Evolutionary conservation across 2,797 vertebrate genomes (phyloP), one percentile per base, ranked within the genome.

Genomic region (Argya squamiceps): DNA sequence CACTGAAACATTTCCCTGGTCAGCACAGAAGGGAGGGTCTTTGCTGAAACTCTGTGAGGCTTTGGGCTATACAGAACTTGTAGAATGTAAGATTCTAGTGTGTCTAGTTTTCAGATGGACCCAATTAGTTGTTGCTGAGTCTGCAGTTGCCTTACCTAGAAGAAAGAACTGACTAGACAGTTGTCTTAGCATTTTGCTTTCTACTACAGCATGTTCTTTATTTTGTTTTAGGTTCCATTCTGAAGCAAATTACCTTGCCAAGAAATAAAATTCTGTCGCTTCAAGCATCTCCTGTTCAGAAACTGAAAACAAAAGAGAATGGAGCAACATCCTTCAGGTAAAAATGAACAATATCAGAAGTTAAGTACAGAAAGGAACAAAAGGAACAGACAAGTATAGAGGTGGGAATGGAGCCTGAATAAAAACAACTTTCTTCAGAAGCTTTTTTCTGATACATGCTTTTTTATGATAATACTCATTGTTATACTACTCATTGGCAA

Each of bases 251-350:
- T 95, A 95, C 96, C 41, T 83, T 98, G 53, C 97, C 98, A 96
- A 97, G 98, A 97, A 98, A 97, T 96, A 98, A 98, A 98, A 96
- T 97, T 93, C 65, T 98, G 84, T 98, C 98, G 0, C 92, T 98
- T 96, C 98, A 97, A 95, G 92, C 97, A 84, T 96, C 98, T 93
- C 67, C 96, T 97, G 46, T 95, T 97, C 97, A 96, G 85, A 98
- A 97, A 71, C 89, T 49, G 79, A 97, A 97, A 97, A 91, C 97
- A 88, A 98, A 95, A 95, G 98, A 98, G 88, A 98, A 97, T 84
- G 98, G 98, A 97, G 84, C 97, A 93, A 58, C 90, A 87, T 96
- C 94, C 78, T 97, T 98, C 96, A 98, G 98, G 98, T 98, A 98
- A 97, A 97, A 95, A 94, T 84, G 87, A 94, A 82, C 77, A 92